Conservation (phyloP, 2,113 vertebrate species). For the Pampusana beccarii region DNA sequence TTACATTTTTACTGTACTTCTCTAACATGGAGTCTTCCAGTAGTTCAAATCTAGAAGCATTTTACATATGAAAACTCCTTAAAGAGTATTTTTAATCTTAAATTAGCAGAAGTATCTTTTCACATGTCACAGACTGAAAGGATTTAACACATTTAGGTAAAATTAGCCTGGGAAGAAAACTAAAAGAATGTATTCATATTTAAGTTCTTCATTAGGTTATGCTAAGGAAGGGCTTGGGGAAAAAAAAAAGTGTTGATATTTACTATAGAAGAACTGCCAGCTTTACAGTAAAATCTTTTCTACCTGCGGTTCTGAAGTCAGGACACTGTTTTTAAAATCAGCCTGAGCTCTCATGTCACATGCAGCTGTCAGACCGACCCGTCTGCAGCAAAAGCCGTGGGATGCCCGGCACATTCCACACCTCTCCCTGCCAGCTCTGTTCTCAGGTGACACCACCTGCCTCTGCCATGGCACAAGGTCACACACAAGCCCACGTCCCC, state of each 20-base stretch:
- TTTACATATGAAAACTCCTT: not conserved
- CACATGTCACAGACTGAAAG: not conserved
- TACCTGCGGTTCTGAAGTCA: not conserved
- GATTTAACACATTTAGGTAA: not conserved
- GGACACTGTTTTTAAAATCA: not conserved
- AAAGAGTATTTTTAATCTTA: not conserved
- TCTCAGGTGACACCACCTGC: not conserved
- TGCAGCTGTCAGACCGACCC: not conserved
- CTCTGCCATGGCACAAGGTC: not conserved
- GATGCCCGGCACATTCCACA: not conserved
- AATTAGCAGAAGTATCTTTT: not conserved
- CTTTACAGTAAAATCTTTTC: not conserved
- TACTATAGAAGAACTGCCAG: not conserved
- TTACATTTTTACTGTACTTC: no score
- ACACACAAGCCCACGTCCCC: not conserved
- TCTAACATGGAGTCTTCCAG: not conserved
- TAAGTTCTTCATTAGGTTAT: not conserved
- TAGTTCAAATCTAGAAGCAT: not conserved
- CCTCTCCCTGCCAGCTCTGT: not conserved
- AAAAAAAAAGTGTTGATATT: not conserved
- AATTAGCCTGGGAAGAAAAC: not conserved
- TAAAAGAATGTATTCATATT: not conserved
- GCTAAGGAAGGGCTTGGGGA: not conserved
- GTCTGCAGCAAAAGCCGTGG: accelerated
- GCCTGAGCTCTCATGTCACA: not conserved